These are phyloP conservation scores for Amblyjoppa fuscipennis DNA, from an alignment of 2,888 invertebrate genomes.

Conservation along the genomic window DNA sequence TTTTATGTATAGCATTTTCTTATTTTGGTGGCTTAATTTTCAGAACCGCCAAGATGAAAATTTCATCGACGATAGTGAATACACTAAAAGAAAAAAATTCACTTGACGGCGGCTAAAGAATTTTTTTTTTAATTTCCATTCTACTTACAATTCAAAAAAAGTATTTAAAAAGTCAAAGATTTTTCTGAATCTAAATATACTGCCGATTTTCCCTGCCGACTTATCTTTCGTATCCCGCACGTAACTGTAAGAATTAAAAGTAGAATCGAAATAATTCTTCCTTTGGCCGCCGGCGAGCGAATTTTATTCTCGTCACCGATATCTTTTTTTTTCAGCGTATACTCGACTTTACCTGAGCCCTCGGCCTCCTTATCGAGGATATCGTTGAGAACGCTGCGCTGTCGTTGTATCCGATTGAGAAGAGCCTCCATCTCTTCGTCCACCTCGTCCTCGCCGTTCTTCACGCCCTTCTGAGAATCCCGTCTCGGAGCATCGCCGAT, in stretches of 20 bases:
- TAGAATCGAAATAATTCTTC: too few relatives aligned
- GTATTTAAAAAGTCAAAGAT: too few relatives aligned
- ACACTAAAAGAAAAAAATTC: too few relatives aligned
- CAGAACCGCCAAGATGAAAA: neutral
- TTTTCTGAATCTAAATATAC: too few relatives aligned
- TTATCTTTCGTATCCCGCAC: too few relatives aligned
- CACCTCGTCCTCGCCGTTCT: slow-evolving; percentile 86
- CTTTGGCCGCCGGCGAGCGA: too few relatives aligned
- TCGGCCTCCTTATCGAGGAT: slow-evolving; percentile 87
- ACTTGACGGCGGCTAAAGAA: too few relatives aligned
- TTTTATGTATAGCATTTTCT: neutral
- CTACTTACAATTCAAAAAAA: too few relatives aligned
- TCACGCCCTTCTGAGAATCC: slow-evolving; percentile 74
- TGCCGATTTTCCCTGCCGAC: too few relatives aligned
- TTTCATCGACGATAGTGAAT: neutral
- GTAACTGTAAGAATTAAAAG: too few relatives aligned
- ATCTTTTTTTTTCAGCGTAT: neutral
- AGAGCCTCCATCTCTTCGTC: slow-evolving; percentile 89
- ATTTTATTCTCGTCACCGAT: too few relatives aligned
- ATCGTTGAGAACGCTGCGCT: slow-evolving; percentile 90
- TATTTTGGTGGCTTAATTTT: slow-evolving; percentile 3
- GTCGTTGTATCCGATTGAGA: slow-evolving; percentile 89
- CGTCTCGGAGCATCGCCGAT: slow-evolving; percentile 65
- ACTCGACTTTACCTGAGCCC: slow-evolving; percentile 73
- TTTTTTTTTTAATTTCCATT: too few relatives aligned